Base-by-base conservation (phyloP, 2,888 invertebrate species). In the Eristalis intricaria region DNA sequence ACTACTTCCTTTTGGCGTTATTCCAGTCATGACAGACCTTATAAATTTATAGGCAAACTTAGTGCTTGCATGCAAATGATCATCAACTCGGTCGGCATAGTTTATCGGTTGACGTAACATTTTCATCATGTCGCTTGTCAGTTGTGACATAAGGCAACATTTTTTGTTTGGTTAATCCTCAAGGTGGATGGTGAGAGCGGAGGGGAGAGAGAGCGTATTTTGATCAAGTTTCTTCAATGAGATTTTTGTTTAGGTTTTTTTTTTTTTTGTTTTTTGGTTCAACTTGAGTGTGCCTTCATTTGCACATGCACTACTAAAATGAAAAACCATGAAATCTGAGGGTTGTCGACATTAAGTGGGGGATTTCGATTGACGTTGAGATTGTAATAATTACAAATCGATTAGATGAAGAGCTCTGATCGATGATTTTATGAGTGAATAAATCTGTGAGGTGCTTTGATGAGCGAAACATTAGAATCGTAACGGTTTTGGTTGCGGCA, bases 91-190 rank as follows among this genome's bases (percentile, higher is more conserved):
- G n/a, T 29, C 61, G 13, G 61, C 61, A 61, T 74, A 50, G 50
- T 56, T 74, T 43, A n/a, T 29, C 13, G 56, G 50, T 32, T 73
- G 43, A 74, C 35, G 58, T 26, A 75, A 65, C 11, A 65, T 35
- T 75, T 19, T 13, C 29, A 50, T 19, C 29, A 73, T 50, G 64
- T 60, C 58, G 26, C 58, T 26, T 61, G 15, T 29, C 63, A 19
- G 8, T 50, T 50, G 50, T 50, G 50, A 50, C 50, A 50, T 19
- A 50, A 50, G 50, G 1, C 19, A 50, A 50, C 50, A 50, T 19
- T 50, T 5, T 50, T 50, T 50, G n/a, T n/a, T 43, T 43, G n/a
- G 43, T 50, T 8, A 50, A n/a, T 50, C 8, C 50, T n/a, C 50
- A 19, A 1, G n/a, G 50, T n/a, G 19, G 19, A 8, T 1, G 19